A percentile compares a stretch with the other conserved stretches of the same genome.
Evolutionary conservation across 2,113 vertebrate species (phyloP).

Genomic region (Glaucomys volans): DNA sequence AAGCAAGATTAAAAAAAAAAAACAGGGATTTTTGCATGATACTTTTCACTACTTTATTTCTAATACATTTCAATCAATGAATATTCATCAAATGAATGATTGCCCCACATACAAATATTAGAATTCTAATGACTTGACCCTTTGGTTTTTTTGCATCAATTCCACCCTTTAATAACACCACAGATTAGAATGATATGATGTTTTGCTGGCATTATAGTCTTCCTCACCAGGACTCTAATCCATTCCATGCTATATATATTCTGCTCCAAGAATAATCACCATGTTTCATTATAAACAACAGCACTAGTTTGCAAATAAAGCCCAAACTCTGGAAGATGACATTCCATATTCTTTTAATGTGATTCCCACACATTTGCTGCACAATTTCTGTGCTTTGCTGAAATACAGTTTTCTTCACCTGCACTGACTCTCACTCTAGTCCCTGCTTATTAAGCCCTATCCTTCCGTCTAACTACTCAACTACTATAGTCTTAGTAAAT

Average conservation of each 20-base stretch:
- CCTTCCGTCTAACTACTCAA: not conserved
- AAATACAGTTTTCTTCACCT: not conserved
- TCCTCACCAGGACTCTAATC: not conserved
- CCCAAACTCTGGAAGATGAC: not conserved
- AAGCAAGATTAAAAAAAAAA: slow-evolving; percentile 7
- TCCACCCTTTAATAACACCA: not conserved
- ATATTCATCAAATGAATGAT: slow-evolving; percentile 25
- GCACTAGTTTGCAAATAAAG: slow-evolving; percentile 20
- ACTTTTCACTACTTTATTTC: slow-evolving; percentile 21
- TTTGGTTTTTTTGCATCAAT: not conserved
- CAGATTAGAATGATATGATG: not conserved
- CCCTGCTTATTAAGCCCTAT: not conserved
- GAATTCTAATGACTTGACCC: not conserved
- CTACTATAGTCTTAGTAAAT: slow-evolving; percentile 25
- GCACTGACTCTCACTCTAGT: not conserved
- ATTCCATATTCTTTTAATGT: not conserved
- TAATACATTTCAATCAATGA: not conserved
- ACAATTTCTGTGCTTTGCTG: not conserved
- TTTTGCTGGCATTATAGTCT: not conserved
- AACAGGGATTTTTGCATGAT: not conserved
- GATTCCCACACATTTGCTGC: not conserved
- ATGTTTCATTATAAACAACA: not conserved
- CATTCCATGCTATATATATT: not conserved
- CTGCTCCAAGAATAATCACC: not conserved
- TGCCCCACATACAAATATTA: not conserved